Conservation (phyloP, 2,113 vertebrate genomes). For the Noctilio leporinus region DNA sequence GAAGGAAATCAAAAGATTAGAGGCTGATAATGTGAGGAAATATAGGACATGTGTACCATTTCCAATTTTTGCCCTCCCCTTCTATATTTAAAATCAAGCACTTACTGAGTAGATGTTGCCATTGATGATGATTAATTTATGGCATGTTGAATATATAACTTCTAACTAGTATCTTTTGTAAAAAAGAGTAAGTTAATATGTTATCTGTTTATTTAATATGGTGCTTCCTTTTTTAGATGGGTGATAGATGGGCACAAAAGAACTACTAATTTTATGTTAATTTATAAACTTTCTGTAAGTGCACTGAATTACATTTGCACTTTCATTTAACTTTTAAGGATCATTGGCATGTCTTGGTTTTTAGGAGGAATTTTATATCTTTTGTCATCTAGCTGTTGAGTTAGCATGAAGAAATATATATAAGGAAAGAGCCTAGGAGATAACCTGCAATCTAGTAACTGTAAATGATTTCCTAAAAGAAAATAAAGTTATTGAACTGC, state of each 20-base stretch:
- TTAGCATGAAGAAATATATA: neutral
- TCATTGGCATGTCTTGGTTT: neutral
- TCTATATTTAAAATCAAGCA: neutral
- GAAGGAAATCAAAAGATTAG: neutral
- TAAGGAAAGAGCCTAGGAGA: neutral
- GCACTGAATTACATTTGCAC: neutral
- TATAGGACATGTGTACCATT: neutral
- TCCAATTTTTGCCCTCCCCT: neutral
- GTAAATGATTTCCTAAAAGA: neutral
- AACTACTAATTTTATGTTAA: neutral
- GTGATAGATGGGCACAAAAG: neutral
- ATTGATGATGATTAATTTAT: neutral
- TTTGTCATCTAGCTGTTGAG: neutral
- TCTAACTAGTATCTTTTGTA: neutral
- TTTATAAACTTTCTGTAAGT: neutral
- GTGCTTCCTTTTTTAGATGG: neutral
- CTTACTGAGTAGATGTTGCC: neutral
- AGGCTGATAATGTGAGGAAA: neutral
- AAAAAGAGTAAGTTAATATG: neutral
- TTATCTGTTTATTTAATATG: neutral
- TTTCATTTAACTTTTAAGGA: neutral
- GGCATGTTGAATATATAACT: neutral
- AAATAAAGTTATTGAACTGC: neutral
- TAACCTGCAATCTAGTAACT: neutral
- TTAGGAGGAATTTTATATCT: neutral